A percentile compares a stretch with the other conserved stretches of the same genome.
phyloP scores from a whole-genome alignment of 2,113 vertebrate genomes.

The Nycticebus coucang region DNA sequence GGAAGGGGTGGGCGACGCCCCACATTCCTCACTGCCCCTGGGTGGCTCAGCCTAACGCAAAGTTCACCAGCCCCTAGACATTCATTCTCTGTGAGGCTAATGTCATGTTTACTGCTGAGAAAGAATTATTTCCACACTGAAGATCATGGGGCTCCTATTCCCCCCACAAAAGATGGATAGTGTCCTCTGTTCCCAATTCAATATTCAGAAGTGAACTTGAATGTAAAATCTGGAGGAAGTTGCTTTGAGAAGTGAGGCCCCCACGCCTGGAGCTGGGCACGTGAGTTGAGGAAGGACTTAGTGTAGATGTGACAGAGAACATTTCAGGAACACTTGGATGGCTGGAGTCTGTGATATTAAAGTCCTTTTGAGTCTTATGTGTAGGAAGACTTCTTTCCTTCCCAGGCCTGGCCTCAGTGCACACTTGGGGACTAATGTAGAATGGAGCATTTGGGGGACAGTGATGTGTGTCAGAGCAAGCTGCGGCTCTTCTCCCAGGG shows the following conservation, averaged over 20 bases:
- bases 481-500: background rate
- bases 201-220: background rate
- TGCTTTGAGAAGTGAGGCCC: background rate
- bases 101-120: background rate
- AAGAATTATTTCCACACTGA: background rate
- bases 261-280: fast-evolving
- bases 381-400: background rate
- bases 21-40: fast-evolving
- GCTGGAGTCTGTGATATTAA: background rate
- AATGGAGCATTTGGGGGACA: fast-evolving
- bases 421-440: fast-evolving
- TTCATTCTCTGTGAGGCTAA: background rate
- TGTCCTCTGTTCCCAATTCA: background rate
- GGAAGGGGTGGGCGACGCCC: no score
- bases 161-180: no score
- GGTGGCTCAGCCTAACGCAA: fast-evolving
- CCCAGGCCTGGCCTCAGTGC: background rate
- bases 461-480: background rate
- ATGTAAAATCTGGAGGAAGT: background rate
- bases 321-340: background rate
- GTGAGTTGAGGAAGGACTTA: fast-evolving
- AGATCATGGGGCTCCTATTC: fast-evolving
- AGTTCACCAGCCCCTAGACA: background rate
- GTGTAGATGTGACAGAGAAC: background rate
- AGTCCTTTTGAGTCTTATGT: background rate